Evolutionary conservation across 2,888 invertebrate genomes (phyloP), one percentile per base, ranked within the genome.

Genomic region (Ormyrus thymus): DNA sequence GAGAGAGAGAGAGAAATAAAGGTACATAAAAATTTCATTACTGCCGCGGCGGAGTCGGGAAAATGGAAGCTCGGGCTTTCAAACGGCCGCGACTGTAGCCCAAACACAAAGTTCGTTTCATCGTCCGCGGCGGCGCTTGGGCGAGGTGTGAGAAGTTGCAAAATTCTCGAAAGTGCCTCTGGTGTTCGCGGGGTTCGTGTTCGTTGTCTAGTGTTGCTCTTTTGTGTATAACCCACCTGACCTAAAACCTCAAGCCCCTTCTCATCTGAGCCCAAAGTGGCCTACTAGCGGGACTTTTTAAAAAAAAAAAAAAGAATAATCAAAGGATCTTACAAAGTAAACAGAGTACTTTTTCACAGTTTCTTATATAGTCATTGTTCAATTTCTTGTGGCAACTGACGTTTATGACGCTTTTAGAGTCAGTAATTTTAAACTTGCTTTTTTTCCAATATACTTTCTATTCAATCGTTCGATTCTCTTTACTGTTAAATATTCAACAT

Each of bases 171-270:
- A 81, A 82, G 84, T 85, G 85, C 85, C 82, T 85, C 84, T 86
- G 88, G 86, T 85, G 83, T 88, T 89, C 88, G 89, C 86, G 87
- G 90, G 90, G 89, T 91, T 91, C 91, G 91, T 96, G 96, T 96
- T 95, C 95, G 95, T 95, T 95, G 95, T 95, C 95, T 95, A 95
- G 94, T 95, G 94, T 95, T 94, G 82, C 83, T 92, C 95, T 95
- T 94, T 95, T 96, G 95, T 96, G 94, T 95, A 95, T 95, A 89
- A 86, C 89, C 87, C 86, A 83, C 83, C 83, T 81, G 81, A 83
- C 83, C 83, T 76, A 69, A 75, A 82, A 84, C 76, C 81, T 79
- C 81, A 55, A 81, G n/a, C 48, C 76, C 74, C 64, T 62, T 76
- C 72, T 76, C 68, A 76, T 73, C 68, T 79, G 61, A 76, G 74